Evolutionary conservation across 1,140 invertebrate species (phyloP).

Genomic region (Trichomalopsis sarcophagae): DNA sequence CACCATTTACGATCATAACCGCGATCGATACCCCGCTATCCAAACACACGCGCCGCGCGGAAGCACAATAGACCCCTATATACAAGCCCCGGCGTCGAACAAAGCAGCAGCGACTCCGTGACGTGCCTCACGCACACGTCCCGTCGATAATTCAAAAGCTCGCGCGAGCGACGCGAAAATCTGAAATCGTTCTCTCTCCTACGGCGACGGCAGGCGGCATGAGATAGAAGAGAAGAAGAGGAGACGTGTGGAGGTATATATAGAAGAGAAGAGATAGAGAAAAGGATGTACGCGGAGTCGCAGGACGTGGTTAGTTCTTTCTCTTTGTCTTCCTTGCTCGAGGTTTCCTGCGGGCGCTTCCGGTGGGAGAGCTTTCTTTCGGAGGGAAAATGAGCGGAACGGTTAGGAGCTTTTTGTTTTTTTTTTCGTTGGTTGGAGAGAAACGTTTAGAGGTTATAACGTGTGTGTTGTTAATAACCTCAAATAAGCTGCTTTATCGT

Average conservation of each 20-base stretch:
- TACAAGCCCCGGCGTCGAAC: neutral
- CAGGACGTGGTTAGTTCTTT: conserved; percentile 36
- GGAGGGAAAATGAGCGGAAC: too few species aligned
- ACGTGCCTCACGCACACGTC: neutral
- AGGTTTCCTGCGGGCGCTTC: neutral
- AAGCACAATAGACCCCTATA: neutral
- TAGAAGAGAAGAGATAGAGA: neutral
- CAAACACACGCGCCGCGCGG: neutral
- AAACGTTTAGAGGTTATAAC: neutral
- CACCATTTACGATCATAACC: conserved; percentile 6
- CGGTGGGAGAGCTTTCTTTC: neutral
- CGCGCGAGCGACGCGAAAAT: neutral
- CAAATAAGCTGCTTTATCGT: too few species aligned
- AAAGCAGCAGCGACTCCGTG: conserved; percentile 26
- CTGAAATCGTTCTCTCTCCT: neutral
- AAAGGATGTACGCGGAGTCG: conserved; percentile 16
- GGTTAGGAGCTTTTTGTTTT: neutral
- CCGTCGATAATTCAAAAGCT: conserved; percentile 32
- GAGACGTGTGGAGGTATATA: neutral
- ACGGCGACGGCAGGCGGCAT: neutral
- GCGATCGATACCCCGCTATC: neutral
- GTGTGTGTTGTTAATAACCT: neutral
- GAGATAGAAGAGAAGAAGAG: neutral
- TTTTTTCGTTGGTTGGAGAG: neutral
- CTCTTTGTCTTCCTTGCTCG: neutral